phyloP scores from a whole-genome alignment of 2,797 vertebrate species.

The Macropodus opercularis region DNA sequence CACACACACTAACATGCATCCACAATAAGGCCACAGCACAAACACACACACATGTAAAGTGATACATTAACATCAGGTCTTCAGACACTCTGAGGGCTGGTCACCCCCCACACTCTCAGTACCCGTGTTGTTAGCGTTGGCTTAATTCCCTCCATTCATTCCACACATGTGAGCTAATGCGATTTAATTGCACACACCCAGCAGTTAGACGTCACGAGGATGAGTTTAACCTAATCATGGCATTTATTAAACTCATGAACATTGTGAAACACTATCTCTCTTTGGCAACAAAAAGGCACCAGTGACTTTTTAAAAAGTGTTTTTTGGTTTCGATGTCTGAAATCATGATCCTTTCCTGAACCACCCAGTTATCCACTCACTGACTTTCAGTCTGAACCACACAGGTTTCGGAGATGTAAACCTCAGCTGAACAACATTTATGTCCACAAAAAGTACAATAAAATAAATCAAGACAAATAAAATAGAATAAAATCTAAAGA shows the following conservation, averaged over 20 bases:
- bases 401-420: constrained; percentile 42
- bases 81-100: not conserved
- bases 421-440: constrained; percentile 75
- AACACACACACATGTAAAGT: constrained; percentile 5
- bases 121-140: not conserved
- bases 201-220: not conserved
- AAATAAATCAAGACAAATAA: constrained; percentile 47
- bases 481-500: constrained; percentile 56
- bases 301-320: not conserved
- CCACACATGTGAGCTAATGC: constrained; percentile 17
- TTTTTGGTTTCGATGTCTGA: constrained; percentile 4
- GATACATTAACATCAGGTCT: not conserved
- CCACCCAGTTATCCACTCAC: constrained; percentile 18
- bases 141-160: not conserved
- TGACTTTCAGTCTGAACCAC: constrained; percentile 23
- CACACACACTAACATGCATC: not conserved
- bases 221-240: not conserved
- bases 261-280: constrained; percentile 12
- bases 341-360: not conserved
- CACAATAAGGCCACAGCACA: not conserved
- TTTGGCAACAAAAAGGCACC: constrained; percentile 35
- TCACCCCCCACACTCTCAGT: not conserved
- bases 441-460: constrained; percentile 47
- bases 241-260: constrained; percentile 3
- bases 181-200: constrained; percentile 16